Evolutionary conservation across 2,888 invertebrate genomes (phyloP).

Genomic region (Oasisia sp.): DNA sequence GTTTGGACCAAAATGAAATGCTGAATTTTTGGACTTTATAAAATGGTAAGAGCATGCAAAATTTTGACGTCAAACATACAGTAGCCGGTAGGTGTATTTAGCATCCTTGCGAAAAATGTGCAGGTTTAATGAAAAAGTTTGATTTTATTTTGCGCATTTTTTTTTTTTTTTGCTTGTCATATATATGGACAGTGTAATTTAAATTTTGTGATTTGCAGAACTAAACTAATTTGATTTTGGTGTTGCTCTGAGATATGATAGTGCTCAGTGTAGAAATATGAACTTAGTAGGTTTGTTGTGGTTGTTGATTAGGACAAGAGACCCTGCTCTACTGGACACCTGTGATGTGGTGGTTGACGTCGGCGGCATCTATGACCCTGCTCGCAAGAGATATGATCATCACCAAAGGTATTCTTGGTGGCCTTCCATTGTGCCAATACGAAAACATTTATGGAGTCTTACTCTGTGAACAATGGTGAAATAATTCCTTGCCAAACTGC

Average conservation of each 20-base stretch:
- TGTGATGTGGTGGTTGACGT: slow-evolving; percentile 97
- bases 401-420: slow-evolving; percentile 77
- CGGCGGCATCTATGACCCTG: slow-evolving; percentile 85
- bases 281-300: background rate
- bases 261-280: background rate
- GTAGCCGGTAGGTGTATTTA: no score
- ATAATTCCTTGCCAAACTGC: no score
- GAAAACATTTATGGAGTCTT: background rate
- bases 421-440: background rate
- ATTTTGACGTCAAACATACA: no score
- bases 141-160: no score
- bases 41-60: no score
- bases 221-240: background rate
- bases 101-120: no score
- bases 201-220: background rate
- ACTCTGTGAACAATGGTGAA: no score
- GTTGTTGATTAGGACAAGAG: slow-evolving; percentile 42
- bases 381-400: slow-evolving; percentile 86
- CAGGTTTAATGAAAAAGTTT: no score
- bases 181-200: no score
- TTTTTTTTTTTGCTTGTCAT: no score
- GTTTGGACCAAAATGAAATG: no score
- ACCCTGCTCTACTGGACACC: slow-evolving; percentile 73
- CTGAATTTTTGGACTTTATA: no score
- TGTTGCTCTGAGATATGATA: background rate